Conservation (phyloP, 30 jellyfish, hydroid and myxozoan species). For the Cassiopea xamachana region DNA sequence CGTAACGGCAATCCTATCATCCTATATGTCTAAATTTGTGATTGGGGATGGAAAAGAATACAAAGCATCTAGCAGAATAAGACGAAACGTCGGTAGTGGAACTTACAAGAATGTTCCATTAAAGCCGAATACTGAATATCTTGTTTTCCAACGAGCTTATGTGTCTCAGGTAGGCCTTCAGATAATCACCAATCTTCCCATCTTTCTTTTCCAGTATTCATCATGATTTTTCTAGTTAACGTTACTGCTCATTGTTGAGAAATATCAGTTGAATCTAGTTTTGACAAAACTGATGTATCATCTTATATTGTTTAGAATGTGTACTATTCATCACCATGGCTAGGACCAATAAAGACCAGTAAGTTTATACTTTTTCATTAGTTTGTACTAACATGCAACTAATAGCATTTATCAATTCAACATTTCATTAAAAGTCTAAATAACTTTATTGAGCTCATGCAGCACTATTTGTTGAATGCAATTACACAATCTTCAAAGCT, state of each 20-base stretch:
- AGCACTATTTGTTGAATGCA: too few species aligned
- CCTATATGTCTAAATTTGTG: constrained; percentile 31
- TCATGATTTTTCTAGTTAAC: not conserved
- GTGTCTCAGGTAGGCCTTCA: constrained; percentile 34
- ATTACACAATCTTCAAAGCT: too few species aligned
- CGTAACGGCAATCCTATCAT: constrained; percentile 72
- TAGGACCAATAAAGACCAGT: constrained; percentile 62
- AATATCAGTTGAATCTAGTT: not conserved
- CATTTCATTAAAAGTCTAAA: too few species aligned
- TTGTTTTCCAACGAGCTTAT: constrained; percentile 73
- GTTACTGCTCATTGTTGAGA: not conserved
- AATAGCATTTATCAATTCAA: too few species aligned
- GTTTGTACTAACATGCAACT: not conserved
- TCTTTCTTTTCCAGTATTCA: not conserved
- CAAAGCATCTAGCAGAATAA: constrained; percentile 16
- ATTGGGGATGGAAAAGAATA: constrained; percentile 86
- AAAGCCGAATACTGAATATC: constrained; percentile 58
- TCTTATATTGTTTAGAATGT: not conserved
- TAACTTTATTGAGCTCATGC: too few species aligned
- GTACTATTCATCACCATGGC: constrained; percentile 73
- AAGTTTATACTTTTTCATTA: not conserved
- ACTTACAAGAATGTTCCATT: constrained; percentile 62
- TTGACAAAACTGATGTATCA: not conserved
- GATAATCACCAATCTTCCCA: not conserved
- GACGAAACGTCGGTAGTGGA: constrained; percentile 33